A percentile compares a stretch with the other conserved stretches of the same genome.
phyloP scores from a whole-genome alignment of 2,113 vertebrate genomes.

The Raphicerus campestris region DNA sequence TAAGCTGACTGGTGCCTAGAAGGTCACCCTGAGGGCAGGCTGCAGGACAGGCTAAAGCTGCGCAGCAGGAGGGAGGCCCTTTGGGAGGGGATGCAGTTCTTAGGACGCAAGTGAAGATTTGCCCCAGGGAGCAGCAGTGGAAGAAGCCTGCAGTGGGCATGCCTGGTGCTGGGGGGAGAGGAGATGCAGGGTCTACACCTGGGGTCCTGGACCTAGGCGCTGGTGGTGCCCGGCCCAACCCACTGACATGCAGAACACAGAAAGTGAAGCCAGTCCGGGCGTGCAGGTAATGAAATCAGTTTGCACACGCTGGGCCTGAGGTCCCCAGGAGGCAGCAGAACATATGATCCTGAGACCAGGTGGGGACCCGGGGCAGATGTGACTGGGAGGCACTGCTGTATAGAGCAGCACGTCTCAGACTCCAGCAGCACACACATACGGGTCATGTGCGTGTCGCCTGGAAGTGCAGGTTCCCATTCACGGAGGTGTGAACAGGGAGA shows the following conservation, averaged over 20 bases:
- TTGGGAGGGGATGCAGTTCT: background rate
- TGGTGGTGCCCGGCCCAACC: fast-evolving
- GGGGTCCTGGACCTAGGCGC: background rate
- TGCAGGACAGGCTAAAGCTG: no score
- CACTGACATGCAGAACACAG: background rate
- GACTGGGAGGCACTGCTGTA: background rate
- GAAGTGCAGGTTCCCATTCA: background rate
- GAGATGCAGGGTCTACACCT: fast-evolving
- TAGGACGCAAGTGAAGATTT: background rate
- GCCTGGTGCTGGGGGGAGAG: background rate
- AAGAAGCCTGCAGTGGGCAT: fast-evolving
- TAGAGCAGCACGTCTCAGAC: fast-evolving
- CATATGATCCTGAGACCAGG: background rate
- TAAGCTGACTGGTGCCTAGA: background rate
- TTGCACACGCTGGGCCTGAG: background rate
- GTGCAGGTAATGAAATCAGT: fast-evolving
- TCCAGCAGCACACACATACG: fast-evolving
- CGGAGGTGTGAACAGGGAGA: no score
- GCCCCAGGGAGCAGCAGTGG: fast-evolving
- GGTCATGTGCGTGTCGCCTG: fast-evolving
- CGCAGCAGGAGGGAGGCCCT: background rate
- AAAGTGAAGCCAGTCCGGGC: fast-evolving
- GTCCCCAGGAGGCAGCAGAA: background rate
- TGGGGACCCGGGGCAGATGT: background rate
- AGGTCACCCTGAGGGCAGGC: background rate